phyloP scores from a whole-genome alignment of 2,113 vertebrate species.

The Rhabdomys dilectus region DNA sequence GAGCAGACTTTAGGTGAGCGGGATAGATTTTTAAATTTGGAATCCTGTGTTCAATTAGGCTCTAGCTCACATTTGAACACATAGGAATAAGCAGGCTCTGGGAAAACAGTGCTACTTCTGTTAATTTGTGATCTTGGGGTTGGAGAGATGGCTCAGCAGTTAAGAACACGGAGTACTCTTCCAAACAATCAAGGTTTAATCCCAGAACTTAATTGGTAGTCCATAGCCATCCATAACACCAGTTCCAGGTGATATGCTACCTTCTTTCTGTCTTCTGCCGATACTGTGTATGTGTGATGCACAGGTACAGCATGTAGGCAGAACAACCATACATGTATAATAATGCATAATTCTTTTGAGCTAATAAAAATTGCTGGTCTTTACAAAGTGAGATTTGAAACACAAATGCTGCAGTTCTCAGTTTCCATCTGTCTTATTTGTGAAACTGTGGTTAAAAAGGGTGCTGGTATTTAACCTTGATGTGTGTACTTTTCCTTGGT shows the following conservation, averaged over 20 bases:
- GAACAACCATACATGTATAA: background rate
- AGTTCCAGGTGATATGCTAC: background rate
- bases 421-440: background rate
- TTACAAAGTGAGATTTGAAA: slow-evolving; percentile 50
- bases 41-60: background rate
- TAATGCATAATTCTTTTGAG: background rate
- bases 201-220: background rate
- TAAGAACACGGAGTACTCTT: background rate
- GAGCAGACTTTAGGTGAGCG: background rate
- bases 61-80: slow-evolving; percentile 39
- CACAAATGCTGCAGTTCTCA: background rate
- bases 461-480: slow-evolving; percentile 36
- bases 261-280: background rate
- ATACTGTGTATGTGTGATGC: background rate
- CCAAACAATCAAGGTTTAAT: background rate
- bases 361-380: slow-evolving; percentile 15
- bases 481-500: background rate
- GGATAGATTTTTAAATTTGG: slow-evolving; percentile 62
- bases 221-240: background rate
- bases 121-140: background rate
- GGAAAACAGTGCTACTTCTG: slow-evolving; percentile 23
- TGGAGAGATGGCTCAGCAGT: background rate
- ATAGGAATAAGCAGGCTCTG: background rate
- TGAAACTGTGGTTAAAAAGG: background rate
- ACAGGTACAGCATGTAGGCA: background rate